These are phyloP conservation scores for Limanda limanda DNA, from an alignment of 2,113 vertebrate species.

Conservation along the genomic window DNA sequence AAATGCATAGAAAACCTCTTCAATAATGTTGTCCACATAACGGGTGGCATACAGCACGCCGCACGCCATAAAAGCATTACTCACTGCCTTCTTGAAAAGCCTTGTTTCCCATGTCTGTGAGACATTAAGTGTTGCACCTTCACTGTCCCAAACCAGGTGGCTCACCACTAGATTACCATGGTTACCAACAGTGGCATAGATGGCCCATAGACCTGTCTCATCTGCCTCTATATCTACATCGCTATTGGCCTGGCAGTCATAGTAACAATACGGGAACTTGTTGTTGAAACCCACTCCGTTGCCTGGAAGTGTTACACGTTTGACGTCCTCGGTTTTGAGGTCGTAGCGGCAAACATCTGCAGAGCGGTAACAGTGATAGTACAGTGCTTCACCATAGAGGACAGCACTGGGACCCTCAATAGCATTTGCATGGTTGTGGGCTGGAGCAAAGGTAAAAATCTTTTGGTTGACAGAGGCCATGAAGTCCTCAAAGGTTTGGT, in stretches of 20 bases:
- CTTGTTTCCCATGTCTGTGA: conserved; percentile 87
- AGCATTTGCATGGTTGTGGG: conserved; percentile 45
- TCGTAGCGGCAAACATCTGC: conserved; percentile 69
- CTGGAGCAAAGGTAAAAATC: conserved; percentile 33
- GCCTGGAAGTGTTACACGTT: conserved; percentile 72
- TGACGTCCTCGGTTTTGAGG: conserved; percentile 29
- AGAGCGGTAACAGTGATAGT: conserved; percentile 79
- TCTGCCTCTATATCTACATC: conserved; percentile 85
- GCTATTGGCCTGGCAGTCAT: conserved; percentile 71
- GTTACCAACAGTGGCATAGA: conserved; percentile 77
- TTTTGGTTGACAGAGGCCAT: conserved; percentile 70
- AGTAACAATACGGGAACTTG: conserved; percentile 90
- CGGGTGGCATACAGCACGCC: conserved; percentile 91
- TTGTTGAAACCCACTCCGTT: conserved; percentile 81
- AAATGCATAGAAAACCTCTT: conserved; percentile 93
- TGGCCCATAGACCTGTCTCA: conserved; percentile 78
- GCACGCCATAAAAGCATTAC: conserved; percentile 90
- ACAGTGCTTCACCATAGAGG: conserved; percentile 85
- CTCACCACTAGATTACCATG: conserved; percentile 80
- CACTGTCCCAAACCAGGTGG: conserved; percentile 52
- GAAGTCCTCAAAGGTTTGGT: conserved; percentile 83
- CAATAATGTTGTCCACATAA: conserved; percentile 60
- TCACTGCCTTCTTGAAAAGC: conserved; percentile 83
- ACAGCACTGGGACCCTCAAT: conserved; percentile 84
- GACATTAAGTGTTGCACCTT: conserved; percentile 49